phyloP scores from a whole-genome alignment of 2,888 invertebrate genomes.

The Anoplius nigerrimus region DNA sequence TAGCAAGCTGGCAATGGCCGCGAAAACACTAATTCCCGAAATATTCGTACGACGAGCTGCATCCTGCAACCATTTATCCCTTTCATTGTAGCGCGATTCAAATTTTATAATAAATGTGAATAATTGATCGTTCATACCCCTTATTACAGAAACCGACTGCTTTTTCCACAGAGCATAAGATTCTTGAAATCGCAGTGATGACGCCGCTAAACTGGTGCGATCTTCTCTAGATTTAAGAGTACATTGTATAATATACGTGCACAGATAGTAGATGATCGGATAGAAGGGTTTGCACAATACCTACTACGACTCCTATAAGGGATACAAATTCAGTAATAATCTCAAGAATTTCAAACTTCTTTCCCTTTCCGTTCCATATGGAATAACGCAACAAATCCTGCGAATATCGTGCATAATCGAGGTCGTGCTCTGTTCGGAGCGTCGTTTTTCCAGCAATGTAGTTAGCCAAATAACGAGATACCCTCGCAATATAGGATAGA shows the following conservation, averaged over 20 bases:
- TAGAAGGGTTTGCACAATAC: conserved; percentile 23
- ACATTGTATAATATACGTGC: conserved; percentile 1
- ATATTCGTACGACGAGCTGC: conserved; percentile 61
- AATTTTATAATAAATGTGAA: background rate
- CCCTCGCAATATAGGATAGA: conserved; percentile 58
- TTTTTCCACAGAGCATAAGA: conserved; percentile 63
- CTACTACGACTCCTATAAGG: conserved; percentile 64
- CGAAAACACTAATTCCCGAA: conserved; percentile 68
- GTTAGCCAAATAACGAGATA: conserved; percentile 66
- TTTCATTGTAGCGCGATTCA: background rate
- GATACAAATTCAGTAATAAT: conserved; percentile 66
- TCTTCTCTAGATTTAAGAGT: conserved; percentile 63
- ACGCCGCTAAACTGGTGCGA: conserved; percentile 72
- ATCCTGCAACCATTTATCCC: conserved; percentile 52
- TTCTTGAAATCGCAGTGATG: conserved; percentile 62
- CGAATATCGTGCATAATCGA: conserved; percentile 55
- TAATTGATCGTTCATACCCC: conserved; percentile 52
- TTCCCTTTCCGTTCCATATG: conserved; percentile 59
- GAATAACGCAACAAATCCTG: conserved; percentile 66
- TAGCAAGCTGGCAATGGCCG: conserved; percentile 67
- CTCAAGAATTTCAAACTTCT: conserved; percentile 65
- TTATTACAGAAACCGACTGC: conserved; percentile 59
- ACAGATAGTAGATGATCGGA: background rate
- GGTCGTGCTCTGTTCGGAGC: conserved; percentile 55
- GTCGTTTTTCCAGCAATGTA: conserved; percentile 65